A percentile compares a stretch with the other conserved stretches of the same genome.
phyloP scores from a whole-genome alignment of 2,797 vertebrate species.

The Scolopax rusticola region DNA sequence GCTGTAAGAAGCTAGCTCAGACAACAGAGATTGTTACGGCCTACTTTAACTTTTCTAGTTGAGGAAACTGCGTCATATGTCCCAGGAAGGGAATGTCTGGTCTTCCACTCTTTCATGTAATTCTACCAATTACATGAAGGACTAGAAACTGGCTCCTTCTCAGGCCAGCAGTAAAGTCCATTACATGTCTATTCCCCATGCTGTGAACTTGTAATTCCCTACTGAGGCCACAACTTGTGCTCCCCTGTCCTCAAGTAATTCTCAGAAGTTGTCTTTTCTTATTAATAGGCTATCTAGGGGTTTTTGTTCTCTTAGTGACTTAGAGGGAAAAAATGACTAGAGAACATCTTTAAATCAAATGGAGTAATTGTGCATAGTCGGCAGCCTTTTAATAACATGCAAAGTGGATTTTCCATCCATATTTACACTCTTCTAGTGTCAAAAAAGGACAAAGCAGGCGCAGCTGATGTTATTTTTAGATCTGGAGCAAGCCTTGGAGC shows the following conservation, averaged over 20 bases:
- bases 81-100: not conserved
- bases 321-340: not conserved
- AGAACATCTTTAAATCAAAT: not conserved
- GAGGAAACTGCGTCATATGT: not conserved
- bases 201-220: not conserved
- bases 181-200: not conserved
- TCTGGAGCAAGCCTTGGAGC: not conserved
- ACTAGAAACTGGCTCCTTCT: not conserved
- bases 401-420: not conserved
- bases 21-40: not conserved
- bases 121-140: not conserved
- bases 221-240: not conserved
- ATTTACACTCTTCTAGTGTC: not conserved
- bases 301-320: not conserved
- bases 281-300: not conserved
- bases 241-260: not conserved
- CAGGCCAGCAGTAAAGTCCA: not conserved
- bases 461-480: conserved; percentile 53
- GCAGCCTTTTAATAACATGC: not conserved
- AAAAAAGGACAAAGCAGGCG: conserved; percentile 23
- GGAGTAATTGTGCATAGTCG: not conserved
- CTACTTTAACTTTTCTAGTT: not conserved
- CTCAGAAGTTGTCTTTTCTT: not conserved
- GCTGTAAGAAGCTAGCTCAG: not conserved
- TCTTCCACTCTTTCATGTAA: not conserved